phyloP scores from a whole-genome alignment of 2,888 invertebrate species.

The Drosophila recens region DNA sequence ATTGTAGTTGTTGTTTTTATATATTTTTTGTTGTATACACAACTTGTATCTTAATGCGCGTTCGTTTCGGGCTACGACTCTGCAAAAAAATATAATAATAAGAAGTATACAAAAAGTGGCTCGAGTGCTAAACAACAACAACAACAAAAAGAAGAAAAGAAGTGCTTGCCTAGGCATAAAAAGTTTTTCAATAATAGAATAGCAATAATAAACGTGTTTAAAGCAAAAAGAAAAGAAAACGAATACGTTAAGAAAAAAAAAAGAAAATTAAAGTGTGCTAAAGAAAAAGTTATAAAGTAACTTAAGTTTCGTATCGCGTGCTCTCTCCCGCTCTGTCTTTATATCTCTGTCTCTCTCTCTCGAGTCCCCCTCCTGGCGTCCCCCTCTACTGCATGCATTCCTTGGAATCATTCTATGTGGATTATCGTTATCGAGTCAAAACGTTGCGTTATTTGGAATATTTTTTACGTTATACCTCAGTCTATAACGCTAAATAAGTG shows the following conservation, averaged over 20 bases:
- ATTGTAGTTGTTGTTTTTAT: slow-evolving; percentile 35
- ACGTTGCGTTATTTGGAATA: slow-evolving; percentile 68
- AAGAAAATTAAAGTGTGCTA: slow-evolving; percentile 59
- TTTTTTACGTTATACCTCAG: slow-evolving; percentile 82
- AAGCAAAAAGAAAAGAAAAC: slow-evolving; percentile 13
- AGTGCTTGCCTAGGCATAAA: slow-evolving; percentile 59
- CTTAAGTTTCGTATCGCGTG: slow-evolving; percentile 45
- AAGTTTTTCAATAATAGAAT: slow-evolving; percentile 56
- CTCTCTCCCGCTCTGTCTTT: slow-evolving; percentile 8
- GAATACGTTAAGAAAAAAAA: slow-evolving; percentile 34
- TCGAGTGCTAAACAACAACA: slow-evolving; percentile 54
- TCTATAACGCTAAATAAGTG: slow-evolving; percentile 83
- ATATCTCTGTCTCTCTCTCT: slow-evolving; percentile 16
- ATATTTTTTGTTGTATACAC: slow-evolving; percentile 31
- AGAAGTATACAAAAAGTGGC: slow-evolving; percentile 55
- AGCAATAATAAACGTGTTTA: slow-evolving; percentile 27
- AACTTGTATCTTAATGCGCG: slow-evolving; percentile 56
- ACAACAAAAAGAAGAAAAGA: slow-evolving; percentile 27
- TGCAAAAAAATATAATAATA: slow-evolving; percentile 41
- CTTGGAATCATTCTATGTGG: slow-evolving; percentile 79
- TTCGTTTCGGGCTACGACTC: slow-evolving; percentile 53
- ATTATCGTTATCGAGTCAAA: slow-evolving; percentile 54
- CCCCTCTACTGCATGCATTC: slow-evolving; percentile 72
- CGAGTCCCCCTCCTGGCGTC: neutral
- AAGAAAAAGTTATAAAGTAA: slow-evolving; percentile 52